These are phyloP conservation scores for Herminia tarsipennalis DNA, from an alignment of 2,888 invertebrate genomes.

Conservation along the genomic window DNA sequence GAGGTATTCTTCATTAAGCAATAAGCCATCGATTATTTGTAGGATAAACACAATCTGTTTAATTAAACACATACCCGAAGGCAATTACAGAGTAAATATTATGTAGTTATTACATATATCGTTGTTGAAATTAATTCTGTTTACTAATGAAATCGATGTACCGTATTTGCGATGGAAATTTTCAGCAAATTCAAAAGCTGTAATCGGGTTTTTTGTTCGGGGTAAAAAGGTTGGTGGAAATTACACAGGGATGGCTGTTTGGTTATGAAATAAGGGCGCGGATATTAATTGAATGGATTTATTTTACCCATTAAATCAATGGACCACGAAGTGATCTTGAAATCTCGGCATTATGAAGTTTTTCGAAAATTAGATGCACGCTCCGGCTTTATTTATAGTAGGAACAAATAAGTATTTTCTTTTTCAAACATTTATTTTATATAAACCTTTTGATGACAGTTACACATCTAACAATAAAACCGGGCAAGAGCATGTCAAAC, in stretches of 20 bases:
- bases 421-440: too few species aligned
- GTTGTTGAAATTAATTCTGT: constrained; percentile 54
- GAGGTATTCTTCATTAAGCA: constrained; percentile 16
- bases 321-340: too few species aligned
- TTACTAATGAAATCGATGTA: constrained; percentile 58
- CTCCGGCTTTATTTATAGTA: too few species aligned
- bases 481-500: too few species aligned
- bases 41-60: constrained; percentile 47
- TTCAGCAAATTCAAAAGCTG: constrained; percentile 40
- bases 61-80: constrained; percentile 52
- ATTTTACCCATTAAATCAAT: neutral
- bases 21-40: constrained; percentile 40
- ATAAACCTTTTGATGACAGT: too few species aligned
- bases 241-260: neutral
- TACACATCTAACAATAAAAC: too few species aligned
- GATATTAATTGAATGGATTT: neutral
- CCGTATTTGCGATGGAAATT: constrained; percentile 50
- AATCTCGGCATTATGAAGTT: too few species aligned
- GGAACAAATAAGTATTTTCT: too few species aligned
- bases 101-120: constrained; percentile 50
- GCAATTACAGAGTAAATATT: constrained; percentile 54
- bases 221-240: constrained; percentile 30
- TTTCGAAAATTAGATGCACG: too few species aligned
- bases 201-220: constrained; percentile 23
- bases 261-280: neutral